Conservation (phyloP, 2,797 vertebrate species). For the Knipowitschia caucasica region DNA sequence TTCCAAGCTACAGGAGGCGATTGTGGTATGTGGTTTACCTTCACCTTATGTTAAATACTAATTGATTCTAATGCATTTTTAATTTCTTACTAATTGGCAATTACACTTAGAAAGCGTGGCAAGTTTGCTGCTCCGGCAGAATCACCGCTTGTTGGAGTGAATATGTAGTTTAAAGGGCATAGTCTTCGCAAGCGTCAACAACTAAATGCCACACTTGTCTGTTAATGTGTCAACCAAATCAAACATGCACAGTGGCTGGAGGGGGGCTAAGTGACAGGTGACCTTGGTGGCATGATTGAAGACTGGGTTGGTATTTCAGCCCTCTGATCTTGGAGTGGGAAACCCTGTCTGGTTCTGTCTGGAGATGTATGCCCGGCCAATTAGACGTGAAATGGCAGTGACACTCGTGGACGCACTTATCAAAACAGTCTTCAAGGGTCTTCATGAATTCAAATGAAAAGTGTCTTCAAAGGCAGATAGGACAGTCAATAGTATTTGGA, state of each 20-base stretch:
- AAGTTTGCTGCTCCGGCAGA: constrained; percentile 55
- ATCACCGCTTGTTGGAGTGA: constrained; percentile 44
- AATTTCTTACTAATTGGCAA: constrained; percentile 74
- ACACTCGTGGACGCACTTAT: constrained; percentile 62
- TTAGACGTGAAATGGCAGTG: constrained; percentile 69
- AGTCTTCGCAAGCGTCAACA: constrained; percentile 56
- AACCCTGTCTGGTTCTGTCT: constrained; percentile 66
- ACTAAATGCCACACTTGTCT: constrained; percentile 79
- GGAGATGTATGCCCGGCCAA: constrained; percentile 60
- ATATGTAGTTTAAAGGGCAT: constrained; percentile 72
- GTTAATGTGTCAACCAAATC: constrained; percentile 75
- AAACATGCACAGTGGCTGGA: constrained; percentile 71
- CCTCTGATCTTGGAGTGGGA: constrained; percentile 67
- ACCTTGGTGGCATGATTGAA: constrained; percentile 74
- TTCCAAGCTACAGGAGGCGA: constrained; percentile 48
- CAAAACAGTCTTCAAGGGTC: constrained; percentile 64
- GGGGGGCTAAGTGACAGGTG: constrained; percentile 72
- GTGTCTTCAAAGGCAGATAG: constrained; percentile 40
- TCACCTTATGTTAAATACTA: constrained; percentile 74
- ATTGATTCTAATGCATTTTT: constrained; percentile 80
- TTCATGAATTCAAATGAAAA: constrained; percentile 71
- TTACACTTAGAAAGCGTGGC: constrained; percentile 69
- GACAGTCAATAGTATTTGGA: constrained; percentile 37
- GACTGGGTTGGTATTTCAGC: constrained; percentile 62
- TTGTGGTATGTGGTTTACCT: constrained; percentile 64